Base-by-base conservation (phyloP, 1,140 invertebrate species). In the Euwallacea fornicatus region DNA sequence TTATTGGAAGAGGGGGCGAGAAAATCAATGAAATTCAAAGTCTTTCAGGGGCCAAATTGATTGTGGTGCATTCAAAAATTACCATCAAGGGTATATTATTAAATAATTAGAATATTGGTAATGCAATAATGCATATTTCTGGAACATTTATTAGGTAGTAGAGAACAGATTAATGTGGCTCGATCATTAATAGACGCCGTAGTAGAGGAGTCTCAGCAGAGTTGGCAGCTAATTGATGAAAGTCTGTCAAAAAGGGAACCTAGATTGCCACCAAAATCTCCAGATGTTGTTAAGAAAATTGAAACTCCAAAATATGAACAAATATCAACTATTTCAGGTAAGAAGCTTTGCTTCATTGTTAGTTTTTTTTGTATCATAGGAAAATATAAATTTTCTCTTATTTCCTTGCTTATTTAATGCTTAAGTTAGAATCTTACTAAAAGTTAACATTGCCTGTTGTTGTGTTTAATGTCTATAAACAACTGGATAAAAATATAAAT, bases 1-100 rank as follows among this genome's bases (percentile, higher is more conserved):
- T 95, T 42, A 91, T 93, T 76, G 92, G 89, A 50, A 78, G 86
- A 46, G 86, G 86, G 71, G 91, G 91, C 11, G 88, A 90, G 69
- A 86, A 82, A 46, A 88, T 95, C 66, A 85, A 88, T 67, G 80
- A 87, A n/a, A 91, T 95, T 44, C 86, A 87, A 50, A 84, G 84
- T 67, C 74, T 77, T 3, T 89, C 89, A 13, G 87, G 86, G 54
- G 87, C 90, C 0, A 89, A 88, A 74, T 83, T 93, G 0, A 86
- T 81, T 66, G 76, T 92, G 16, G 42, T 56, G 4, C 68, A 79
- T 2, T 6, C 73, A 74, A 7, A 73, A 11, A 75, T 86, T 44
- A 73, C 73, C 13, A 80, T 86, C 72, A 82, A 81, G 44, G 85
- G 85, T 66, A 67, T 15, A 42, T 33, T 4, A 33, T 33, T 33